Conservation (phyloP, 2,797 vertebrate genomes). For the Trachurus trachurus region DNA sequence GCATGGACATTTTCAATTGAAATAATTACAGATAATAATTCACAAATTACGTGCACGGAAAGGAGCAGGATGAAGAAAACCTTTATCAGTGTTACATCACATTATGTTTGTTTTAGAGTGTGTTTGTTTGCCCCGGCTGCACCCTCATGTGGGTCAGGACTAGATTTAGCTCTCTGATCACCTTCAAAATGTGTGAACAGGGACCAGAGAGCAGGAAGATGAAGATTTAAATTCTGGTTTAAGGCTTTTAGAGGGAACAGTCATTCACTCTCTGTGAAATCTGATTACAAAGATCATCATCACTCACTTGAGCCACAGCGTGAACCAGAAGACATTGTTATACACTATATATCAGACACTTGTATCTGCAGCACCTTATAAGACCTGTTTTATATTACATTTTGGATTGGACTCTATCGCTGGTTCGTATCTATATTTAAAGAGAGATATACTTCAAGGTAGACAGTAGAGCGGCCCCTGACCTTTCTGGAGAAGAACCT, state of each 20-base stretch:
- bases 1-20: too few species aligned
- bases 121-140: neutral
- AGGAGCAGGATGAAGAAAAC: too few species aligned
- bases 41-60: too few species aligned
- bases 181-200: neutral
- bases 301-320: neutral
- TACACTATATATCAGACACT: neutral
- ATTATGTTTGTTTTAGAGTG: neutral
- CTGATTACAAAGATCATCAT: neutral
- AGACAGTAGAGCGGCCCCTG: neutral
- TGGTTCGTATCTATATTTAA: constrained; percentile 25
- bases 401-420: neutral
- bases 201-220: neutral
- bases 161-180: neutral
- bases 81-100: neutral
- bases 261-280: neutral
- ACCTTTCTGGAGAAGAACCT: constrained; percentile 10
- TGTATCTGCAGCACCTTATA: neutral
- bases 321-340: neutral
- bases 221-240: neutral
- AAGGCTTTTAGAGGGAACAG: neutral
- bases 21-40: too few species aligned
- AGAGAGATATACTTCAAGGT: constrained; percentile 19
- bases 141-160: neutral
- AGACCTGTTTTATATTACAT: constrained; percentile 2